Evolutionary conservation across 1,140 invertebrate species (phyloP).

Genomic region (Pseudomyrmex concolor): DNA sequence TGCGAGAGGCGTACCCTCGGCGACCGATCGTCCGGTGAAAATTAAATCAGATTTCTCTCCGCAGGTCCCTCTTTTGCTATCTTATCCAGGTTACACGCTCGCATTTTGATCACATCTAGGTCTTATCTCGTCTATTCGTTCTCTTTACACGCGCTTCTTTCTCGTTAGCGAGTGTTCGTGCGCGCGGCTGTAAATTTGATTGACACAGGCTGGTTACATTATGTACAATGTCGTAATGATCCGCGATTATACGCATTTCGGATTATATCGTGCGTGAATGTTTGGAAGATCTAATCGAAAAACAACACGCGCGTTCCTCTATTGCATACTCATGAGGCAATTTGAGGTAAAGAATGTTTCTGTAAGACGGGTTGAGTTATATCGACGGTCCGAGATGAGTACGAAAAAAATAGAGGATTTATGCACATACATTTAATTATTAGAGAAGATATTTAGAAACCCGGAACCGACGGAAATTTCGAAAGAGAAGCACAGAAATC

Average conservation of each 20-base stretch:
- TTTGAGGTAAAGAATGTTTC: too few species aligned
- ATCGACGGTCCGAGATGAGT: too few species aligned
- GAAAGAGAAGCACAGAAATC: background rate
- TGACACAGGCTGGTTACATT: constrained; percentile 28
- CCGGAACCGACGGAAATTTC: background rate
- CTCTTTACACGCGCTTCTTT: constrained; percentile 24
- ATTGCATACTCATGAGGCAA: too few species aligned
- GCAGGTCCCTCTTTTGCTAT: constrained; percentile 32
- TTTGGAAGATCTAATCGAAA: constrained; percentile 45
- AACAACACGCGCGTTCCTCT: constrained; percentile 56
- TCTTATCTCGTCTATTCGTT: constrained; percentile 55
- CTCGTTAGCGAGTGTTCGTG: constrained; percentile 68
- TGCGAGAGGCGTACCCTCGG: constrained; percentile 24
- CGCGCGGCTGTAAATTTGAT: constrained; percentile 71
- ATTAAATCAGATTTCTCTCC: constrained; percentile 56
- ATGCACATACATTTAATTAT: background rate
- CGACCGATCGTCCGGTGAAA: constrained; percentile 38
- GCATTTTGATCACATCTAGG: constrained; percentile 56
- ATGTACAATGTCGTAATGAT: background rate
- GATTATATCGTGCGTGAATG: constrained; percentile 40
- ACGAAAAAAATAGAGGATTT: too few species aligned
- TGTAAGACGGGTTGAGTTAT: too few species aligned
- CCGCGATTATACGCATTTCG: background rate
- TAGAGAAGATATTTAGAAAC: background rate
- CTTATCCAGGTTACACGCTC: constrained; percentile 56